Conservation (phyloP, 2,113 vertebrate genomes). For the Oreochromis aureus region DNA sequence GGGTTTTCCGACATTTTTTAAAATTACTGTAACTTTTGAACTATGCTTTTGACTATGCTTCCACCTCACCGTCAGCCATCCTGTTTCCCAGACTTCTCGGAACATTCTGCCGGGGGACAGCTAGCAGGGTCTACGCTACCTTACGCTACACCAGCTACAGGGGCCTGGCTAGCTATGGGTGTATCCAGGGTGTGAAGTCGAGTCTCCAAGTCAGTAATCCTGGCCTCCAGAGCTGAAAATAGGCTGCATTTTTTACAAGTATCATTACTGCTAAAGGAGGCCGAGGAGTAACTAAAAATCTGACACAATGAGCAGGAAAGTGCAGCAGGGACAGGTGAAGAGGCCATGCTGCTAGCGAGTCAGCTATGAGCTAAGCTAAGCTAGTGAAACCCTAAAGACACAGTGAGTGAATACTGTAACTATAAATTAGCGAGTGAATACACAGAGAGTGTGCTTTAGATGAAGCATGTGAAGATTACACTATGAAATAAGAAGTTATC, state of each 20-base stretch:
- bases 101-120: too few relatives aligned
- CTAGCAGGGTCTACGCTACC: neutral
- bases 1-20: neutral
- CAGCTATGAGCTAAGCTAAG: neutral
- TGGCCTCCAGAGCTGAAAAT: neutral
- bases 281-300: neutral
- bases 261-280: neutral
- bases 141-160: neutral
- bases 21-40: neutral
- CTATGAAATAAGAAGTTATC: neutral
- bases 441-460: neutral
- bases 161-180: neutral
- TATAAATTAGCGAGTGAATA: neutral
- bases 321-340: neutral
- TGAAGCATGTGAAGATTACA: neutral
- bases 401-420: neutral
- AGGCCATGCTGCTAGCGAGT: neutral
- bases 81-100: neutral
- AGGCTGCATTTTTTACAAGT: neutral
- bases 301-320: neutral
- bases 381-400: neutral
- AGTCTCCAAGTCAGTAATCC: neutral
- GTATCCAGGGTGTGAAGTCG: neutral
- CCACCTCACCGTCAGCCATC: neutral
- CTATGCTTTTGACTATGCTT: neutral